Percentiles rank a stretch among this genome's conserved stretches.
These are phyloP conservation scores for Trachymyrmex cornetzi DNA, from an alignment of 1,140 invertebrate genomes.

Conservation along the genomic window DNA sequence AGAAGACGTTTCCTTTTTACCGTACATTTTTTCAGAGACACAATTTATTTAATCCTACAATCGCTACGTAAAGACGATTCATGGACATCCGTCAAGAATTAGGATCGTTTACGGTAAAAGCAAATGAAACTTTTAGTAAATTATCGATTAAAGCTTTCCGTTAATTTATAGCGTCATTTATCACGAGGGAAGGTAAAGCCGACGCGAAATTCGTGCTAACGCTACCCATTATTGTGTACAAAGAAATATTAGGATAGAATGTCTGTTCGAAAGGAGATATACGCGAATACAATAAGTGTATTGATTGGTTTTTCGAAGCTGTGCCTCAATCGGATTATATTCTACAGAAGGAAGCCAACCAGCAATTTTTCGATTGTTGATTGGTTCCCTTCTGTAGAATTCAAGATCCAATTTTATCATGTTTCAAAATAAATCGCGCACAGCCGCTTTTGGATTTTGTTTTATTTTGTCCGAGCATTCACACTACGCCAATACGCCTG, in stretches of 20 bases:
- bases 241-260: constrained; percentile 23
- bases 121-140: constrained; percentile 7
- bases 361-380: constrained; percentile 56
- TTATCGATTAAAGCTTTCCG: constrained; percentile 9
- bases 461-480: background rate
- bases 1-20: background rate
- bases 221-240: constrained; percentile 16
- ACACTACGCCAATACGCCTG: background rate
- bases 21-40: background rate
- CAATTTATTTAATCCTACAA: background rate
- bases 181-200: background rate
- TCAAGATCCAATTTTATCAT: constrained; percentile 62
- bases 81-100: background rate
- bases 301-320: constrained; percentile 52
- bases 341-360: constrained; percentile 19
- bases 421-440: constrained; percentile 55
- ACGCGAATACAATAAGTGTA: constrained; percentile 54
- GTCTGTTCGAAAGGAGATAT: constrained; percentile 34
- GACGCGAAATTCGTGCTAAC: constrained; percentile 17
- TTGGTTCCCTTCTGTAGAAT: constrained; percentile 47
- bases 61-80: background rate
- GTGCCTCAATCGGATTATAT: constrained; percentile 49
- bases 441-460: constrained; percentile 27
- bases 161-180: constrained; percentile 29
- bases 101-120: background rate